Evolutionary conservation across 1,140 invertebrate genomes (phyloP), one percentile per base, ranked within the genome.

Genomic region (Brachionus angularis): DNA sequence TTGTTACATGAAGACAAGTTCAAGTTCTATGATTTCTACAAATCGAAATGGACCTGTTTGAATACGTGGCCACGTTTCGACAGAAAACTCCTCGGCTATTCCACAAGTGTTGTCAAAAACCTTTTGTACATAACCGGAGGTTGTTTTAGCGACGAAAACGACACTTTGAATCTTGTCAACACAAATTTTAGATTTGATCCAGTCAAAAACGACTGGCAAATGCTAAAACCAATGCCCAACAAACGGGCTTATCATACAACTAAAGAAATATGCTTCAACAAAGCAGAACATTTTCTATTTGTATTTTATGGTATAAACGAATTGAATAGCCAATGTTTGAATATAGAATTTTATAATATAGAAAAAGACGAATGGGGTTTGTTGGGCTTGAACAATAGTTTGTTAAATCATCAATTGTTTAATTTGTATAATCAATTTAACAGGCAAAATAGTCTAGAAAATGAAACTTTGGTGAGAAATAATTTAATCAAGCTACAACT

Each of bases 191-290:
- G 8, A 42, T 67, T 47, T 67, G 62, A 67, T 31, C 62, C 62
- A 34, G 27, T 67, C 16, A 67, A 67, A 50, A 67, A 67, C 10
- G 47, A 67, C 12, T 67, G 62, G 62, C 18, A 18, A 8, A 34
- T 2, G 8, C 14, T 67, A 33, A 50, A 27, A 12, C 18, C 62
- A n/a, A 67, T 67, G 62, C 21, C 14, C 18, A 46, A 27, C 5
- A 67, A 47, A 33, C 62, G 62, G 10, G 62, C 62, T 1, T 67
- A 25, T 50, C 62, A 67, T 21, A 29, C 46, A n/a, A 47, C 39
- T 47, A 47, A 47, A 21, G n/a, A 46, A 21, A 10, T 67, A 14
- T 47, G 18, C 44, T 18, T 47, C 5, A 31, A 29, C 10, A 50
- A 34, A 67, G n/a, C 23, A 5, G 8, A 33, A 16, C 46, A 50